A percentile compares a stretch with the other conserved stretches of the same genome.
Evolutionary conservation across 2,888 invertebrate genomes (phyloP).

Genomic region (Aethes cnicana): DNA sequence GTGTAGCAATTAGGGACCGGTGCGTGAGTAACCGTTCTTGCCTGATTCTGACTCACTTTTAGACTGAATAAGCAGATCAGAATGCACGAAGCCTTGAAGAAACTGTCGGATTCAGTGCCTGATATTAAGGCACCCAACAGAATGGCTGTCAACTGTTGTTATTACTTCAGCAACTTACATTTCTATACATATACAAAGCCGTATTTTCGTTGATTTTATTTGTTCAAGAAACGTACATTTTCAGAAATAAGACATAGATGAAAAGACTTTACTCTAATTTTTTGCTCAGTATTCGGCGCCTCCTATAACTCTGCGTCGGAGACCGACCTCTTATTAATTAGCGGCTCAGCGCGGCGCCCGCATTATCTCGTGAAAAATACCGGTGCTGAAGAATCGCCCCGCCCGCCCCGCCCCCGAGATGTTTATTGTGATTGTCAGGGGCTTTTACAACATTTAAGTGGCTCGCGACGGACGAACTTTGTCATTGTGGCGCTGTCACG

Average conservation of each 20-base stretch:
- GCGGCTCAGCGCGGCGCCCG: conserved; percentile 7
- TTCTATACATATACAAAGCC: neutral
- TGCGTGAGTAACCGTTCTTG: too few species aligned
- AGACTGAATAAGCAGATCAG: too few species aligned
- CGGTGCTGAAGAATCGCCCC: conserved; percentile 2
- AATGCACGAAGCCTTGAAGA: too few species aligned
- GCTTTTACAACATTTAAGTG: conserved; percentile 23
- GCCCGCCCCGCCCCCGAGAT: neutral
- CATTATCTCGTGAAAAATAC: conserved; percentile 7
- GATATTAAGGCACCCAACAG: too few species aligned
- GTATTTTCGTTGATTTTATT: too few species aligned
- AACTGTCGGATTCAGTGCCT: too few species aligned
- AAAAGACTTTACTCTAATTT: too few species aligned
- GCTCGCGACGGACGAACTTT: conserved; percentile 18
- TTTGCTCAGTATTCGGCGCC: too few species aligned
- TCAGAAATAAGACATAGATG: too few species aligned
- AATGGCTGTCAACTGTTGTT: neutral
- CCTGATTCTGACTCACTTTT: too few species aligned
- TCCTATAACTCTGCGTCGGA: neutral
- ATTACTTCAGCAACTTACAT: neutral
- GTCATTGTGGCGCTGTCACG: conserved; percentile 18
- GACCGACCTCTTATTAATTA: conserved; percentile 16
- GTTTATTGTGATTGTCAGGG: conserved; percentile 17
- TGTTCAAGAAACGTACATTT: too few species aligned
- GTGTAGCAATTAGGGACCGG: too few species aligned